Evolutionary conservation across 2,888 invertebrate genomes (phyloP).

Genomic region (Agrypnus murinus): DNA sequence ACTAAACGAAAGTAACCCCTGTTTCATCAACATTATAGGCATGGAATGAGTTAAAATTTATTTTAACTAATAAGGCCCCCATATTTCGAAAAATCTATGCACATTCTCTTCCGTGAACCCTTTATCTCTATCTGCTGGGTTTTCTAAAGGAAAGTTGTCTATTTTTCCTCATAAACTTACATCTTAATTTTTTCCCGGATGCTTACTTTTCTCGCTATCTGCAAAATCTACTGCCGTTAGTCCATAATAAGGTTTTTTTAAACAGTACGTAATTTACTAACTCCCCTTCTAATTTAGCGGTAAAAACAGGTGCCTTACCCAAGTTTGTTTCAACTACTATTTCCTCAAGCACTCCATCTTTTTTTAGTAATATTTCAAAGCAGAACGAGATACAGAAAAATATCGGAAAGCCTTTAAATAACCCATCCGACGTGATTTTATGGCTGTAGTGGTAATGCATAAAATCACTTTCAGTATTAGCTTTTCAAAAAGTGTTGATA

Average conservation of each 20-base stretch:
- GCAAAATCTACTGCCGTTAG: constrained; percentile 58
- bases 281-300: constrained; percentile 53
- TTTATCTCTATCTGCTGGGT: constrained; percentile 57
- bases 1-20: constrained; percentile 61
- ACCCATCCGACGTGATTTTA: constrained; percentile 51
- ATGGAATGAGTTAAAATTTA: constrained; percentile 54
- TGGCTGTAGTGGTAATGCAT: constrained; percentile 50
- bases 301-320: constrained; percentile 53
- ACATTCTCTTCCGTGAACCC: constrained; percentile 61
- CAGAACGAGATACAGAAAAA: constrained; percentile 51
- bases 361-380: constrained; percentile 2
- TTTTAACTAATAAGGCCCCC: constrained; percentile 56
- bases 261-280: constrained; percentile 53
- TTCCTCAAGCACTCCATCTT: constrained; percentile 13
- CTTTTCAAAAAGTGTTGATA: no score
- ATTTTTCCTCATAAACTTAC: constrained; percentile 59
- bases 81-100: constrained; percentile 58
- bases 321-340: constrained; percentile 31
- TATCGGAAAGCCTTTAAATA: constrained; percentile 51
- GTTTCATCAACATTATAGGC: constrained; percentile 59
- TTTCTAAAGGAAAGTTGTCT: constrained; percentile 58
- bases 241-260: constrained; percentile 60
- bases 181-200: constrained; percentile 61
- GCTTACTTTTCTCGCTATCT: constrained; percentile 51
- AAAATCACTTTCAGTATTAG: no score